Evolutionary conservation across 2,113 vertebrate genomes (phyloP).

Genomic region (Uria aalge): DNA sequence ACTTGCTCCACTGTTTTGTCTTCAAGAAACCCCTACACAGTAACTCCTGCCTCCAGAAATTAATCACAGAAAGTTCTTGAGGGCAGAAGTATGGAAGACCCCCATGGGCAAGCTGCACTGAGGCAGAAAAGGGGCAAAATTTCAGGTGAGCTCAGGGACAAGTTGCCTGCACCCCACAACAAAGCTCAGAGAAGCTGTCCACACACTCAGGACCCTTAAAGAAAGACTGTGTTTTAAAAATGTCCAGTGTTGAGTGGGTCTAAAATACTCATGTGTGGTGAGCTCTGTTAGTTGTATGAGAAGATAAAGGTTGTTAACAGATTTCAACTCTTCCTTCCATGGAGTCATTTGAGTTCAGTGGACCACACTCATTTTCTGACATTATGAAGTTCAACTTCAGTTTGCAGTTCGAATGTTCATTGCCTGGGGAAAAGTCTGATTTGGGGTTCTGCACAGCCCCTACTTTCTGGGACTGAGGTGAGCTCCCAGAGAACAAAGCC

Average conservation of each 20-base stretch:
- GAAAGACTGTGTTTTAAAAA: neutral
- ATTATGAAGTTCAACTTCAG: neutral
- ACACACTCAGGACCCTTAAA: neutral
- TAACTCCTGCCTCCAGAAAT: neutral
- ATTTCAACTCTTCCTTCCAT: neutral
- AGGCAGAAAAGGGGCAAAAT: neutral
- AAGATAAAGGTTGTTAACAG: neutral
- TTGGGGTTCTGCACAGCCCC: neutral
- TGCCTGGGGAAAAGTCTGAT: neutral
- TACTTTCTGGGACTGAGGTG: neutral
- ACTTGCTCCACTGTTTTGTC: neutral
- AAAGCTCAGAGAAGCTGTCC: neutral
- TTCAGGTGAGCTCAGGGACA: neutral
- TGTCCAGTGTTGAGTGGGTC: accelerated
- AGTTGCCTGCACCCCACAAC: neutral
- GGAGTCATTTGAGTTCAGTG: neutral
- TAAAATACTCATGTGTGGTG: neutral
- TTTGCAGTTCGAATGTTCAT: neutral
- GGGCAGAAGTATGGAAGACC: neutral
- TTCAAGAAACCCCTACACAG: neutral
- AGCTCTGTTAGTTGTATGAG: neutral
- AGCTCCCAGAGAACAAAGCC: neutral
- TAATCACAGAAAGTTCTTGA: neutral
- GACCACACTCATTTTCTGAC: neutral
- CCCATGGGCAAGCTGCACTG: neutral